A percentile compares a stretch with the other conserved stretches of the same genome.
These are phyloP conservation scores for Anolis apletophallus DNA, from an alignment of 2,797 vertebrate species.

Conservation along the genomic window DNA sequence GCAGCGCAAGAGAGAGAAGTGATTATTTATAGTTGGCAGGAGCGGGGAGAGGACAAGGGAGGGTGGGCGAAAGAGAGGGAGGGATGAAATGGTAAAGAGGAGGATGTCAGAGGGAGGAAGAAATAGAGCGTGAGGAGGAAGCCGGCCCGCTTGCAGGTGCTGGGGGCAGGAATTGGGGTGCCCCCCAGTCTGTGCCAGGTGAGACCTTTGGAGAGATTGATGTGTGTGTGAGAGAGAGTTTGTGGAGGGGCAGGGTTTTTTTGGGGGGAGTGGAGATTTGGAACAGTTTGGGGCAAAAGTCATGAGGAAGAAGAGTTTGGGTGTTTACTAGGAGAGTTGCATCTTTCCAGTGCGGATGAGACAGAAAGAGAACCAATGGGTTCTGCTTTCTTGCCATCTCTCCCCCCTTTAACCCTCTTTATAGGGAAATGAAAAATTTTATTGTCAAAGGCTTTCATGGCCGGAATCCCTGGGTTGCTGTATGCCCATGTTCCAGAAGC, in stretches of 20 bases:
- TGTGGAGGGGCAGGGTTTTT: not conserved
- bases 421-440: not conserved
- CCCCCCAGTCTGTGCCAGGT: constrained; percentile 23
- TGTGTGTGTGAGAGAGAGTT: not conserved
- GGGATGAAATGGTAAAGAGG: constrained; percentile 12
- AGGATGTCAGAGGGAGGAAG: constrained; percentile 15
- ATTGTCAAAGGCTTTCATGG: too few species aligned
- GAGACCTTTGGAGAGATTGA: not conserved
- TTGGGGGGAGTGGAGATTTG: too few species aligned
- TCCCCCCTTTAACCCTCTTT: too few species aligned
- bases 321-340: not conserved
- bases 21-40: constrained; percentile 48
- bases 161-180: constrained; percentile 13
- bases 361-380: not conserved
- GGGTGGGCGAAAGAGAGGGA: not conserved
- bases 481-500: too few species aligned
- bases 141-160: constrained; percentile 33
- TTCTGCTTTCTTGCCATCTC: not conserved
- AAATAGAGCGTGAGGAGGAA: constrained; percentile 63
- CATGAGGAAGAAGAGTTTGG: too few species aligned
- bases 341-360: not conserved
- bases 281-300: not conserved
- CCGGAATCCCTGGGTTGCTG: too few species aligned
- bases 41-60: constrained; percentile 21
- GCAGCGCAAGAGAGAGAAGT: not conserved